phyloP scores from a whole-genome alignment of 2,888 invertebrate species.

The Acleris holmiana region DNA sequence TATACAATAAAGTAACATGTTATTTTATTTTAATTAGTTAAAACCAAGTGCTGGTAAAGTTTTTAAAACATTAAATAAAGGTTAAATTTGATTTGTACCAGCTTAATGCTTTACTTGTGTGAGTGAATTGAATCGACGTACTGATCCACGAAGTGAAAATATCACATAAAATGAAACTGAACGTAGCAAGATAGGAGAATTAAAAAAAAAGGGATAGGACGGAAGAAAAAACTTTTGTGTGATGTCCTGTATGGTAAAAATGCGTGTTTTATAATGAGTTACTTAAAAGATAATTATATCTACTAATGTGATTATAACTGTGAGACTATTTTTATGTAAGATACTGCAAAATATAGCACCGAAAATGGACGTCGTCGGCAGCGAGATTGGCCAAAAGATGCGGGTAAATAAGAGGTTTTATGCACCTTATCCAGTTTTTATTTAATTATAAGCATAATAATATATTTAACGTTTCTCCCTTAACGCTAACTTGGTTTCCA shows the following conservation, averaged over 20 bases:
- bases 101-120: not conserved
- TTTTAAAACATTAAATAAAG: no score
- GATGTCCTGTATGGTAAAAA: constrained; percentile 3
- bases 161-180: constrained; percentile 5
- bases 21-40: no score
- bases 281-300: not conserved
- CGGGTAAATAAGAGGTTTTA: constrained; percentile 83
- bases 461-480: not conserved
- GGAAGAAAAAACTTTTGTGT: not conserved
- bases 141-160: not conserved
- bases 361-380: constrained; percentile 91
- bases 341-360: constrained; percentile 36
- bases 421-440: not conserved
- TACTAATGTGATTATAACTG: constrained; percentile 7
- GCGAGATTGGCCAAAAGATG: constrained; percentile 94
- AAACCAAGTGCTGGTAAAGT: no score
- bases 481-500: not conserved
- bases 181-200: constrained; percentile 3
- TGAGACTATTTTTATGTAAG: constrained; percentile 29
- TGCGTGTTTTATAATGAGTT: not conserved
- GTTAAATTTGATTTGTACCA: no score
- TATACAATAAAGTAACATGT: no score
- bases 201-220: not conserved
- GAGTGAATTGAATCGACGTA: not conserved
- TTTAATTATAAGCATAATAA: not conserved